Conservation (phyloP, 2,113 vertebrate species). For the Montifringilla adamsi region DNA sequence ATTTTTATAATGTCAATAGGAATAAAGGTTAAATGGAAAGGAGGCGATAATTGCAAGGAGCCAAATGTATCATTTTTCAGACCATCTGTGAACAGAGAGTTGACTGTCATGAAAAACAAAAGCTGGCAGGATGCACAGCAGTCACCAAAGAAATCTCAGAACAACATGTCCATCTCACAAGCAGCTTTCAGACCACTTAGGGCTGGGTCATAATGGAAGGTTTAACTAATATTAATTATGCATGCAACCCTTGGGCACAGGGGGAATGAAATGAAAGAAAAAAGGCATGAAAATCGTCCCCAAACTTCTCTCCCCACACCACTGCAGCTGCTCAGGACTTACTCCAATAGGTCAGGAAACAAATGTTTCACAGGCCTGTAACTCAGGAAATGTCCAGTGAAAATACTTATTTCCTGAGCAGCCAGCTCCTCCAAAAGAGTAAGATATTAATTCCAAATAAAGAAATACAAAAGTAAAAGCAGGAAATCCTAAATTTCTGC, state of each 20-base stretch:
- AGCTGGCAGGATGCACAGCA: neutral
- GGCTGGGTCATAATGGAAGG: neutral
- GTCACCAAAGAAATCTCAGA: constrained; percentile 1
- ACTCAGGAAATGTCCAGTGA: neutral
- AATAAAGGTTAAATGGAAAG: constrained; percentile 22
- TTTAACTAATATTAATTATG: neutral
- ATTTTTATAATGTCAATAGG: neutral
- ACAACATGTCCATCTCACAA: neutral
- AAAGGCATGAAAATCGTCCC: neutral
- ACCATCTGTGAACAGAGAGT: constrained; percentile 34
- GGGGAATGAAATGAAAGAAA: neutral
- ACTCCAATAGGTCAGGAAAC: neutral
- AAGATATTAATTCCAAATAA: neutral
- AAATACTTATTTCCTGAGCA: neutral
- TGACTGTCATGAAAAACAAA: constrained; percentile 14
- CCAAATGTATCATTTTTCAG: constrained; percentile 28
- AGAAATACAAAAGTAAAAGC: neutral
- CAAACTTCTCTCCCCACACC: neutral
- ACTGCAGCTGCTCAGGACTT: neutral
- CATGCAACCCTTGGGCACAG: neutral
- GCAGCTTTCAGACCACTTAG: neutral
- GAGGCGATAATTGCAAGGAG: neutral
- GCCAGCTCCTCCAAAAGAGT: neutral
- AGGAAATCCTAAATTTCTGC: neutral
- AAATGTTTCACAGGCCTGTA: neutral